Conservation (phyloP, 1,140 invertebrate species). For the Drosophila mojavensis region DNA sequence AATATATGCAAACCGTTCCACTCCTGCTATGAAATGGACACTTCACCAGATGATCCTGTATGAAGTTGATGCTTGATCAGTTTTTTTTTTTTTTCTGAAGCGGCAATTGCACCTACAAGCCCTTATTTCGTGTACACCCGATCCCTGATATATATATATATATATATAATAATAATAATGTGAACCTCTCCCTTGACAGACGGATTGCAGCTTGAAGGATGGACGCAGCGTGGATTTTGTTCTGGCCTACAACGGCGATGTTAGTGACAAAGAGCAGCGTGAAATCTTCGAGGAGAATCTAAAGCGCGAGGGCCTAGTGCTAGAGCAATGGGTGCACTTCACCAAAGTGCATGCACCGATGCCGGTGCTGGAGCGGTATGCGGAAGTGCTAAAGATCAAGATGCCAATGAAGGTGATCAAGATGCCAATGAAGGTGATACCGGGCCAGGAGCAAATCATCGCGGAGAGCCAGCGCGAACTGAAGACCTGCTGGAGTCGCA, state of each 20-base stretch:
- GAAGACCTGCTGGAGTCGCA: conserved; percentile 50
- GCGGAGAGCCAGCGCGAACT: conserved; percentile 56
- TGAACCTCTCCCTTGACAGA: conserved; percentile 48
- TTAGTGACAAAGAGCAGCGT: conserved; percentile 84
- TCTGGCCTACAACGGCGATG: conserved; percentile 86
- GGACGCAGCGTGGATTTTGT: conserved; percentile 87
- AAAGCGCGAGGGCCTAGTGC: conserved; percentile 86
- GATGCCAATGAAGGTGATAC: conserved; percentile 89
- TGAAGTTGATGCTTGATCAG: too few relatives aligned
- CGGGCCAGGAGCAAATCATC: conserved; percentile 71
- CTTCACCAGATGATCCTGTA: too few relatives aligned
- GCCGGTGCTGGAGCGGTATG: conserved; percentile 92
- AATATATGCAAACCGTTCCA: too few relatives aligned
- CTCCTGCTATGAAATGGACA: too few relatives aligned
- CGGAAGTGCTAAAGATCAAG: conserved; percentile 94
- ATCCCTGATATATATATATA: too few relatives aligned
- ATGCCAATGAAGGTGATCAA: conserved; percentile 95
- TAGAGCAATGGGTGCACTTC: conserved; percentile 86
- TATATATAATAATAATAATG: too few relatives aligned
- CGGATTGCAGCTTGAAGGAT: conserved; percentile 83
- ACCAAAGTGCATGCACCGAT: conserved; percentile 91
- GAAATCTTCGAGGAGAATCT: conserved; percentile 87
- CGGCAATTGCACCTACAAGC: too few relatives aligned
- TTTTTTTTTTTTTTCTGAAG: too few relatives aligned
- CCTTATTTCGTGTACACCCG: too few relatives aligned